Evolutionary conservation across 2,888 invertebrate species (phyloP).

Genomic region (Parnassius glacialis): DNA sequence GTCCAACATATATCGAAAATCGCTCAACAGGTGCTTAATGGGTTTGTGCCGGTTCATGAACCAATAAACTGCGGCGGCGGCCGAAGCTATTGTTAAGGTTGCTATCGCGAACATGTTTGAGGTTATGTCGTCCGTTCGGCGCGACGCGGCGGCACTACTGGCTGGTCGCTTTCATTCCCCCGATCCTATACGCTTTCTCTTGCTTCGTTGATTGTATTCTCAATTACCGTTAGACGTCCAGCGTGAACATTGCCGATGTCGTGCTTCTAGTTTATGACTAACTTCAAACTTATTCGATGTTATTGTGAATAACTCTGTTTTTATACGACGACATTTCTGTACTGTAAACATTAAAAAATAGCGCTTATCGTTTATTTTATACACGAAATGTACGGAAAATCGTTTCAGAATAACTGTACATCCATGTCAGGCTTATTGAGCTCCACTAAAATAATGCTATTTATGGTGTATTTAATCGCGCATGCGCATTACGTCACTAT

Average conservation of each 20-base stretch:
- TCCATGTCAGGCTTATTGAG: too few species aligned
- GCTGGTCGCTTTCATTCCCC: constrained; percentile 66
- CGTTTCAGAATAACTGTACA: too few species aligned
- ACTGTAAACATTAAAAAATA: too few species aligned
- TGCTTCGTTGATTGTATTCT: constrained; percentile 53
- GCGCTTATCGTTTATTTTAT: too few species aligned
- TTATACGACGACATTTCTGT: too few species aligned
- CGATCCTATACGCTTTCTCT: constrained; percentile 75
- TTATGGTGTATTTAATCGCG: background rate
- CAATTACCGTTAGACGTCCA: constrained; percentile 66
- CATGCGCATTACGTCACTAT: constrained; percentile 13
- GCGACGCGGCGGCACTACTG: constrained; percentile 60
- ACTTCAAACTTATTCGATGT: background rate
- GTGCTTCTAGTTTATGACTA: background rate
- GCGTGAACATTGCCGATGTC: constrained; percentile 23
- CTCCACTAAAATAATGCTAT: too few species aligned
- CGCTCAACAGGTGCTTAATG: constrained; percentile 72
- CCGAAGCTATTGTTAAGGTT: constrained; percentile 46
- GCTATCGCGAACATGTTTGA: constrained; percentile 57
- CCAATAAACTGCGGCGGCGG: constrained; percentile 62
- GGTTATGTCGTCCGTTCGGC: constrained; percentile 57
- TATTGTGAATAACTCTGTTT: too few species aligned
- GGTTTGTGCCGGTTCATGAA: constrained; percentile 79
- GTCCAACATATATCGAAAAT: constrained; percentile 75
- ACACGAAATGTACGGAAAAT: too few species aligned